These are phyloP conservation scores for Operophtera brumata DNA, from an alignment of 2,888 invertebrate species.

Conservation along the genomic window DNA sequence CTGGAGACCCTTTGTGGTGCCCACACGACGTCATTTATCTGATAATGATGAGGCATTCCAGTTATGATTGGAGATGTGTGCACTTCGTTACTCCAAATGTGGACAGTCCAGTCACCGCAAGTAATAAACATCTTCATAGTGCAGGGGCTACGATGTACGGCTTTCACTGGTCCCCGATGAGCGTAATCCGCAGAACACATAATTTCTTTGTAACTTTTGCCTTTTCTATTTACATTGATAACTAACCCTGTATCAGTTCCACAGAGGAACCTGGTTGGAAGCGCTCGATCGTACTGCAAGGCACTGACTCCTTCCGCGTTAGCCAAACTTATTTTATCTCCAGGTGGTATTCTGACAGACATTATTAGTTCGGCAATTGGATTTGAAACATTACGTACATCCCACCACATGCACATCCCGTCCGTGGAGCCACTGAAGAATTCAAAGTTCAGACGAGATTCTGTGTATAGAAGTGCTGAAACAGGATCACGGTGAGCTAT, in stretches of 20 bases:
- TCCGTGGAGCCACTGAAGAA: slow-evolving; percentile 83
- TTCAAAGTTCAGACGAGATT: slow-evolving; percentile 79
- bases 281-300: slow-evolving; percentile 84
- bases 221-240: slow-evolving; percentile 84
- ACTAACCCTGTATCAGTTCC: slow-evolving; percentile 60
- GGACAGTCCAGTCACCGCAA: slow-evolving; percentile 83
- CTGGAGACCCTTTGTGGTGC: slow-evolving; percentile 60
- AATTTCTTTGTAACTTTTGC: slow-evolving; percentile 81
- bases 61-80: slow-evolving; percentile 59
- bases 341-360: slow-evolving; percentile 73
- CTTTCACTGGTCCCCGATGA: slow-evolving; percentile 79
- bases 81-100: slow-evolving; percentile 85
- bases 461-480: slow-evolving; percentile 76
- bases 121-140: slow-evolving; percentile 84
- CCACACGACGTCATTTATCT: slow-evolving; percentile 54
- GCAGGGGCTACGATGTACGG: slow-evolving; percentile 83
- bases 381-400: slow-evolving; percentile 80
- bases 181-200: slow-evolving; percentile 80
- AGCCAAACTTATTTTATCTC: slow-evolving; percentile 65
- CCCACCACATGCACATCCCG: slow-evolving; percentile 84
- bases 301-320: slow-evolving; percentile 81
- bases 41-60: slow-evolving; percentile 44
- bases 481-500: slow-evolving; percentile 73
- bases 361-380: slow-evolving; percentile 81
- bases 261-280: slow-evolving; percentile 80